Percentiles rank a stretch among this genome's conserved stretches.
Evolutionary conservation across 1,140 invertebrate species (phyloP).

Genomic region (Leptinotarsa undecemlineata): DNA sequence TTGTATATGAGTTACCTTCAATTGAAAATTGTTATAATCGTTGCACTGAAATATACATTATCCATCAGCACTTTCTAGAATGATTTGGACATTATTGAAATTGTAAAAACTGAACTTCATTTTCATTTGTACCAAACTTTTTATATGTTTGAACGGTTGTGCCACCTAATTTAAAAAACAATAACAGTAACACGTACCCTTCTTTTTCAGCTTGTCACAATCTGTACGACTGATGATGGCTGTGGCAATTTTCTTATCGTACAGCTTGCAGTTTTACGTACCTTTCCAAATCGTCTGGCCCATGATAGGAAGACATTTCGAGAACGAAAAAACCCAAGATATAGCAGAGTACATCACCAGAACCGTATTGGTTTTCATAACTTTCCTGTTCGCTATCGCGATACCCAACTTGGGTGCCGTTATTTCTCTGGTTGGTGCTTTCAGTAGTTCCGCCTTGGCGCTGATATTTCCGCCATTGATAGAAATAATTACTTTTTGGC

Average conservation of each 20-base stretch:
- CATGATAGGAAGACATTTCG: conserved; percentile 64
- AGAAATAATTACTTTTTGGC: conserved; percentile 82
- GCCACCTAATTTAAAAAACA: no score
- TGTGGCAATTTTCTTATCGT: conserved; percentile 83
- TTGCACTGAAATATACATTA: no score
- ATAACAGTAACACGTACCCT: no score
- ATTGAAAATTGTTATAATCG: no score
- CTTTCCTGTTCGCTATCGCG: conserved; percentile 79
- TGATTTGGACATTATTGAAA: no score
- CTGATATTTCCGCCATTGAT: conserved; percentile 90
- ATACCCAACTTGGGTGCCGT: conserved; percentile 87
- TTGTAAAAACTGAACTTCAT: no score
- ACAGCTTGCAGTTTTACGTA: conserved; percentile 90
- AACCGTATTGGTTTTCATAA: conserved; percentile 72
- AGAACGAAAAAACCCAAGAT: conserved; percentile 61
- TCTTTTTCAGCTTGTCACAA: conserved; percentile 72
- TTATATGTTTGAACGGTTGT: no score
- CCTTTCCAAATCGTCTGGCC: conserved; percentile 90
- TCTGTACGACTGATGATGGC: conserved; percentile 82
- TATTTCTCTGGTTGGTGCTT: conserved; percentile 88
- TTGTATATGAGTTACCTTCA: no score
- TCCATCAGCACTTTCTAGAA: no score
- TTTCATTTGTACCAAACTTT: no score
- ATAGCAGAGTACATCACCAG: conserved; percentile 72
- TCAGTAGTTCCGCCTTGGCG: conserved; percentile 85